Percentiles rank a stretch among this genome's conserved stretches.
phyloP scores from a whole-genome alignment of 2,797 vertebrate genomes.

The Urophycis tenuis region DNA sequence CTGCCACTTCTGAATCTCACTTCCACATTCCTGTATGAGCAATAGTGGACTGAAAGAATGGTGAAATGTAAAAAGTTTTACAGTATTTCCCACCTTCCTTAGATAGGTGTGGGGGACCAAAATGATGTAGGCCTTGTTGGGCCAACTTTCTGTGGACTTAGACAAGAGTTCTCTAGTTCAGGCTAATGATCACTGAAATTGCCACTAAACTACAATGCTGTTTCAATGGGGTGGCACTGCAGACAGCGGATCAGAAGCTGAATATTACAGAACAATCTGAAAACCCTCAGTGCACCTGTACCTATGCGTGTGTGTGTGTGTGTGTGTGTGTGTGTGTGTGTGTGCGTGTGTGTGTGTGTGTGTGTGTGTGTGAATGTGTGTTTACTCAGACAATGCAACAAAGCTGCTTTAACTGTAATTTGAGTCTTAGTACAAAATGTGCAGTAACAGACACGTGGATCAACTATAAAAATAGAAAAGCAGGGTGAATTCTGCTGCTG shows the following conservation, averaged over 20 bases:
- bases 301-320: slow-evolving; percentile 2
- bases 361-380: not conserved
- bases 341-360: slow-evolving; percentile 4
- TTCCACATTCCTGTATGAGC: not conserved
- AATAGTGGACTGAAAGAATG: too few species aligned
- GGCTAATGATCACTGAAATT: not conserved
- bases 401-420: slow-evolving; percentile 39
- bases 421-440: slow-evolving; percentile 51
- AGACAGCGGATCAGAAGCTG: not conserved
- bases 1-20: not conserved
- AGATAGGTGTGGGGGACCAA: not conserved
- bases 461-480: slow-evolving; percentile 32
- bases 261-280: not conserved
- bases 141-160: not conserved
- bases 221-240: not conserved
- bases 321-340: slow-evolving; percentile 4
- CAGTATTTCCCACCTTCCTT: too few species aligned
- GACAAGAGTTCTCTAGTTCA: not conserved
- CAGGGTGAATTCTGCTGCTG: slow-evolving; percentile 41
- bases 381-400: slow-evolving; percentile 34
- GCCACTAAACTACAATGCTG: not conserved
- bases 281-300: not conserved
- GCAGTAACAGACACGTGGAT: slow-evolving; percentile 36
- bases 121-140: not conserved
- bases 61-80: too few species aligned